Base-by-base conservation (phyloP, 2,113 vertebrate species). In the Rynchops niger region DNA sequence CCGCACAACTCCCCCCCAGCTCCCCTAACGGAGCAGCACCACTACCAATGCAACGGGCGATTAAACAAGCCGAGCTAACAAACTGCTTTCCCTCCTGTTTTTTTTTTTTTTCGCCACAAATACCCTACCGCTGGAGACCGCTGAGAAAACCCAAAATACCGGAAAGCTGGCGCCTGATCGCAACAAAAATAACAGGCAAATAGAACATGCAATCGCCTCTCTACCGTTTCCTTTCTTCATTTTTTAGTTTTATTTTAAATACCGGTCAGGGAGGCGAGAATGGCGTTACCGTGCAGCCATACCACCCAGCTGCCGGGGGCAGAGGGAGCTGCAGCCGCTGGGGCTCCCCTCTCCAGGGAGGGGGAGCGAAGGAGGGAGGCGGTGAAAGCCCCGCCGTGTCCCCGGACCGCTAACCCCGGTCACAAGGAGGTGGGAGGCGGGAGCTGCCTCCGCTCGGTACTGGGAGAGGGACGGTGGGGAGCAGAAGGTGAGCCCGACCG, bases 171-270 rank as follows among this genome's bases (percentile, higher is more conserved):
- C 58, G 86, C 74, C 82, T 50, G 69, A 71, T 81, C 21, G 16
- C 66, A 59, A 70, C 65, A 42, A 85, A 93, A 95, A 66, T 69
- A 95, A 74, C 89, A 92, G 88, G 58, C 70, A 59, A 59, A 78
- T 9, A 85, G 59, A 42, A 38, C 40, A 12, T 13, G 69, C 59
- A 27, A 43, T 45, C 21, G 6, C 56, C 55, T 87, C 63, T 45
- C 69, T 73, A 30, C 40, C 8, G 26, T 84, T 19, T 25, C 26
- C 34, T 43, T 82, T 49, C 61, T 32, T 71, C 42, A 82, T 30
- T 42, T 66, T 34, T 76, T 47, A 40, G 20, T 53, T 73, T 50
- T 67, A 15, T 30, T 86, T 86, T 61, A 30, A 63, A 82, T 63
- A 55, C 11, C 6, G 56, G 45, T 47, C 22, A 13, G 21, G 30